A percentile compares a stretch with the other conserved stretches of the same genome.
Evolutionary conservation across 2,888 invertebrate genomes (phyloP).

Genomic region (Bombylius major): DNA sequence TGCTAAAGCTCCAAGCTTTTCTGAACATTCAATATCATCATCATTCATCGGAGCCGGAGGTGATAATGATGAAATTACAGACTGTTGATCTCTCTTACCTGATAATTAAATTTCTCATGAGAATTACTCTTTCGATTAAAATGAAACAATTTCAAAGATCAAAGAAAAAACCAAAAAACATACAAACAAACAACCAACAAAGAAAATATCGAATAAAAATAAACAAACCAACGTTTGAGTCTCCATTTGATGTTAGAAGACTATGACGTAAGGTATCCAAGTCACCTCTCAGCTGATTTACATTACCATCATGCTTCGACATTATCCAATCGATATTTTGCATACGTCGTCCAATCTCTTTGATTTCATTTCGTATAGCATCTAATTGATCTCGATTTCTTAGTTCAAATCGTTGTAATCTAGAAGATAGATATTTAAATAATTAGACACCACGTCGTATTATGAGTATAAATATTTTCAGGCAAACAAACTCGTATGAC

Average conservation of each 20-base stretch:
- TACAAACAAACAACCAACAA: no score
- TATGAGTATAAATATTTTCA: not conserved
- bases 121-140: not conserved
- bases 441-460: not conserved
- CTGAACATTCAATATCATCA: slow-evolving; percentile 3
- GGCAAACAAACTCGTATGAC: no score
- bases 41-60: not conserved
- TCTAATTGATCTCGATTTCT: slow-evolving; percentile 35
- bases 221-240: slow-evolving; percentile 2
- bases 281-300: slow-evolving; percentile 36
- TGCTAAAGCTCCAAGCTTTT: slow-evolving; percentile 25
- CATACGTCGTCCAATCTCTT: slow-evolving; percentile 31
- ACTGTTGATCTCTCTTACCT: slow-evolving; percentile 6
- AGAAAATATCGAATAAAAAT: no score
- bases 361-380: slow-evolving; percentile 31
- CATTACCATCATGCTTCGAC: slow-evolving; percentile 26
- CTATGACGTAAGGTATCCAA: slow-evolving; percentile 19
- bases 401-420: slow-evolving; percentile 34
- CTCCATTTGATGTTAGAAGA: not conserved
- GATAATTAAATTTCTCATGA: not conserved
- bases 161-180: no score
- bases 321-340: slow-evolving; percentile 36
- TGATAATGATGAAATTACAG: not conserved
- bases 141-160: not conserved
- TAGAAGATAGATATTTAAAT: slow-evolving; percentile 17